These are phyloP conservation scores for Chaenodraco wilsoni DNA, from an alignment of 2,797 vertebrate species.

Conservation along the genomic window DNA sequence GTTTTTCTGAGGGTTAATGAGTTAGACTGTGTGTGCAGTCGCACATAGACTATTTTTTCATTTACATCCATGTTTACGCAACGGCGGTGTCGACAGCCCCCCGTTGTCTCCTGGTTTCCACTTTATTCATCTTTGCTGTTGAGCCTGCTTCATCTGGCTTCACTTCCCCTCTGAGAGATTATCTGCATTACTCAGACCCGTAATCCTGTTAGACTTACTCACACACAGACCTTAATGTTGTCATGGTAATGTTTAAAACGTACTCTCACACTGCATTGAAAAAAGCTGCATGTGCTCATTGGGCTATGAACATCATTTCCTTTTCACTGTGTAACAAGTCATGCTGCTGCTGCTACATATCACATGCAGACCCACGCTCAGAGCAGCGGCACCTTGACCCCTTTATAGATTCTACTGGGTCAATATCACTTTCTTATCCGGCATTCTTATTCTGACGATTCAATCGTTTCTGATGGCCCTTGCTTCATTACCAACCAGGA, in stretches of 20 bases:
- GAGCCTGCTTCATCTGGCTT: conserved; percentile 30
- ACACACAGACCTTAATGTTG: conserved; percentile 50
- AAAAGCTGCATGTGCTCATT: conserved; percentile 15
- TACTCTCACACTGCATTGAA: conserved; percentile 25
- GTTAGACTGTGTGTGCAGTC: conserved; percentile 11
- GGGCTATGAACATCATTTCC: conserved; percentile 36
- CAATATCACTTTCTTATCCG: conserved; percentile 15
- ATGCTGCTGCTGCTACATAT: conserved; percentile 28
- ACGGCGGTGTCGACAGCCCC: background rate
- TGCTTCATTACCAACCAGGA: conserved; percentile 18
- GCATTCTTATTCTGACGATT: conserved; percentile 18
- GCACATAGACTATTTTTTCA: background rate
- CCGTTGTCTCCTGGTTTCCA: conserved; percentile 11
- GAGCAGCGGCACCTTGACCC: conserved; percentile 14
- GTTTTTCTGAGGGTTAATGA: background rate
- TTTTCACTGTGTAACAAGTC: conserved; percentile 20
- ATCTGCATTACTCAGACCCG: conserved; percentile 42
- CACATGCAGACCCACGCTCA: conserved; percentile 35
- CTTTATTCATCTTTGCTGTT: conserved; percentile 36
- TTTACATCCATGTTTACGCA: background rate
- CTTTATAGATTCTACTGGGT: background rate
- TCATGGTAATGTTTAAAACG: conserved; percentile 71
- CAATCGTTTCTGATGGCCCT: conserved; percentile 36
- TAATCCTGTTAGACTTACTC: conserved; percentile 45
- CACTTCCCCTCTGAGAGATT: conserved; percentile 23